A percentile compares a stretch with the other conserved stretches of the same genome.
These are phyloP conservation scores for Gobionotothen gibberifrons DNA, from an alignment of 2,797 vertebrate species.

Conservation along the genomic window DNA sequence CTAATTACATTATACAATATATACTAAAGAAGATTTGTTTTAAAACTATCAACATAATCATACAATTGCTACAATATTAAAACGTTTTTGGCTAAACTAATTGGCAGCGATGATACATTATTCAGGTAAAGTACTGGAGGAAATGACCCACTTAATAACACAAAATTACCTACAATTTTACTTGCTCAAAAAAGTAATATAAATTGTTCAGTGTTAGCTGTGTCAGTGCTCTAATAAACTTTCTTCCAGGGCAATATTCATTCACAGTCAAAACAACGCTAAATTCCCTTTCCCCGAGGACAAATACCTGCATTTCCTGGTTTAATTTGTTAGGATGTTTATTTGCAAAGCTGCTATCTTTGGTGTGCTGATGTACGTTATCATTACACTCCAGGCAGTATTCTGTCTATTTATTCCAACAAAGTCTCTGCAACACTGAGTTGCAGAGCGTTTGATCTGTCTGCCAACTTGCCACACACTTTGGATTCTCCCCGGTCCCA, in stretches of 20 bases:
- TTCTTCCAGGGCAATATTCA: neutral
- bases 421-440: constrained; percentile 66
- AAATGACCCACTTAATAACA: neutral
- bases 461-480: constrained; percentile 67
- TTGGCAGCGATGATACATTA: neutral
- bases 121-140: neutral
- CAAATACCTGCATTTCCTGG: neutral
- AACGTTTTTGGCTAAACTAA: neutral
- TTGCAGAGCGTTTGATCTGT: constrained; percentile 63
- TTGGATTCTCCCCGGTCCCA: constrained; percentile 54
- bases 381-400: constrained; percentile 41
- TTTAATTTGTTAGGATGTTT: constrained; percentile 3
- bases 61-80: neutral
- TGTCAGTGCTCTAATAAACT: constrained; percentile 1
- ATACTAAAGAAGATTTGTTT: neutral
- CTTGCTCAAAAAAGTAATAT: neutral
- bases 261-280: neutral
- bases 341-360: constrained; percentile 12
- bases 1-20: neutral
- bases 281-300: neutral
- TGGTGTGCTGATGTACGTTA: constrained; percentile 43
- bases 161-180: neutral
- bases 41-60: neutral
- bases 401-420: constrained; percentile 58
- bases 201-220: neutral